Evolutionary conservation across 2,797 vertebrate genomes (phyloP).

Genomic region (Muscicapa striata): DNA sequence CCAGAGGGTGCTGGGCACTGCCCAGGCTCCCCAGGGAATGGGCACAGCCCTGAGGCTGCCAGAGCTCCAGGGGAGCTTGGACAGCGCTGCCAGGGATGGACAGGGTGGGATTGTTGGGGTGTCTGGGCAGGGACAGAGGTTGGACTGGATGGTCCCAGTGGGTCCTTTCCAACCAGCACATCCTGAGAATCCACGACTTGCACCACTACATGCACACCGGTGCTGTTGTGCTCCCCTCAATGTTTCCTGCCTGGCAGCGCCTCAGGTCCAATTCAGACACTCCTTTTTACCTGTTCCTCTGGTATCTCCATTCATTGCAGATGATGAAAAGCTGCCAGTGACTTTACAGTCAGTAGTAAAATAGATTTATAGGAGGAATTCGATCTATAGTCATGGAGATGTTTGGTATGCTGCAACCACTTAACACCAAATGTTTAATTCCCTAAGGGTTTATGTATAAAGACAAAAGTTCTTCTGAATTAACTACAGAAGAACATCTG

Average conservation of each 20-base stretch:
- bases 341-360: not conserved
- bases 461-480: not conserved
- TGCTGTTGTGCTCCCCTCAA: accelerated
- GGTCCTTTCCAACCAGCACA: not conserved
- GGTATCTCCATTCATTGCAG: not conserved
- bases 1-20: not conserved
- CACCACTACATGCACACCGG: too few relatives aligned
- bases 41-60: not conserved
- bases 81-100: not conserved
- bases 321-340: not conserved
- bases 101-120: not conserved
- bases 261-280: not conserved
- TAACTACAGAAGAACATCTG: not conserved
- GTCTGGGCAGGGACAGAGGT: not conserved
- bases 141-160: not conserved
- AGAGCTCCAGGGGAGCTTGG: not conserved
- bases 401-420: not conserved
- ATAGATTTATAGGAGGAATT: not conserved
- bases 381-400: not conserved
- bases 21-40: not conserved
- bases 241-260: not conserved
- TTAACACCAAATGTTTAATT: not conserved
- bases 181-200: not conserved
- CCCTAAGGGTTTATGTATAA: not conserved
- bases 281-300: not conserved